Evolutionary conservation across 2,797 vertebrate species (phyloP), one percentile per base, ranked within the genome.

Genomic region (Hippoglossus hippoglossus): DNA sequence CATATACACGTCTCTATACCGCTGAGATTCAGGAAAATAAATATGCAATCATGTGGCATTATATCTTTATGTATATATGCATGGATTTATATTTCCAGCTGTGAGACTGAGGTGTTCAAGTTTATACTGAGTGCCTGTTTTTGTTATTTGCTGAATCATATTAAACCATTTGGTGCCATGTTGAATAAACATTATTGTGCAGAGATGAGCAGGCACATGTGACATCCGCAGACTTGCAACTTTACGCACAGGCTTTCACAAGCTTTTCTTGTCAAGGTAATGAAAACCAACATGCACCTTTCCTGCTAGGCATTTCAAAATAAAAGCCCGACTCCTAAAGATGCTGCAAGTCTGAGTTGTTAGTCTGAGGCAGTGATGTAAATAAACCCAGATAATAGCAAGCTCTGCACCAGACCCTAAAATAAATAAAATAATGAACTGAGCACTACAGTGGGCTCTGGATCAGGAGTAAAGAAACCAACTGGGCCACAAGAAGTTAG

Each of bases 171-270:
- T 49, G 62, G 51, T 44, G 55, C 9, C 58, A 19, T 67, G 41
- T 47, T 60, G 36, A 71, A 70, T 36, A 54, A 53, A 15, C 74
- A 22, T 12, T 71, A 46, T 19, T 46, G 44, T 16, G 18, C 53
- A 8, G 53, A 19, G 25, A 19, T 9, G 28, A 1, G n/a, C 47
- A 26, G 25, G 15, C 5, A 28, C 25, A 54, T 54, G 52, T 54
- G 52, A 19, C 25, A 26, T 25, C 15, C 53, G 60, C 72, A 71
- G 39, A 74, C 16, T 31, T 52, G 36, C 5, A 75, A 78, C 78
- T 89, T 85, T 76, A 80, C 50, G 73, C 73, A 70, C 71, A 5
- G 5, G 0, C 58, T 49, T 13, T 1, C 6, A 12, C 22, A 15
- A 50, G 34, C 3, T 44, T 21, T 56, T 64, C 53, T 44, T 5